Conservation (phyloP, 1,140 invertebrate species). For the Plutomurus gul region DNA sequence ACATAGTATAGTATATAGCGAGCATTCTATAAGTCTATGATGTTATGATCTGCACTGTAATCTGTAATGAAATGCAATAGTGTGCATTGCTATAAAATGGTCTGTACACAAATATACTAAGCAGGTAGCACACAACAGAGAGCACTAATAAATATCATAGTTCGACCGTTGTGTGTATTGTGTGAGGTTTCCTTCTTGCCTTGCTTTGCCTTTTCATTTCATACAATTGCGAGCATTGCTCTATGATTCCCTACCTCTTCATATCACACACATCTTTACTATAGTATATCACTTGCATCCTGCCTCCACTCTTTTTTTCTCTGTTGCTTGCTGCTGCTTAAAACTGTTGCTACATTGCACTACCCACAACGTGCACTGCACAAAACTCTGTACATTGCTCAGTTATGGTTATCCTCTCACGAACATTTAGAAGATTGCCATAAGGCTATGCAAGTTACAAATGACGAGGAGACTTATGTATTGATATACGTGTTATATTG, state of each 20-base stretch:
- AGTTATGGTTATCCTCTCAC: no score
- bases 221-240: neutral
- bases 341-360: no score
- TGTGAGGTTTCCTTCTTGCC: neutral
- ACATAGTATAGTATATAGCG: neutral
- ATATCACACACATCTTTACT: neutral
- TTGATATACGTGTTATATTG: no score
- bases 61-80: slow-evolving; percentile 20
- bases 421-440: no score
- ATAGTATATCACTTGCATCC: neutral
- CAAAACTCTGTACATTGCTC: no score
- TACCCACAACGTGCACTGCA: no score
- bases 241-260: neutral
- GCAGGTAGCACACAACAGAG: neutral
- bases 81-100: slow-evolving; percentile 15
- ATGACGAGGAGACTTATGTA: no score
- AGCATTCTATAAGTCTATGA: neutral
- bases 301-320: neutral
- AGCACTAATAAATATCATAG: neutral
- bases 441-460: no score
- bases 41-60: slow-evolving; percentile 19
- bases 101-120: neutral
- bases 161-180: neutral
- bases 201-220: slow-evolving; percentile 8
- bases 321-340: neutral